A percentile compares a stretch with the other conserved stretches of the same genome.
phyloP scores from a whole-genome alignment of 1,140 invertebrate species.

The Mya arenaria region DNA sequence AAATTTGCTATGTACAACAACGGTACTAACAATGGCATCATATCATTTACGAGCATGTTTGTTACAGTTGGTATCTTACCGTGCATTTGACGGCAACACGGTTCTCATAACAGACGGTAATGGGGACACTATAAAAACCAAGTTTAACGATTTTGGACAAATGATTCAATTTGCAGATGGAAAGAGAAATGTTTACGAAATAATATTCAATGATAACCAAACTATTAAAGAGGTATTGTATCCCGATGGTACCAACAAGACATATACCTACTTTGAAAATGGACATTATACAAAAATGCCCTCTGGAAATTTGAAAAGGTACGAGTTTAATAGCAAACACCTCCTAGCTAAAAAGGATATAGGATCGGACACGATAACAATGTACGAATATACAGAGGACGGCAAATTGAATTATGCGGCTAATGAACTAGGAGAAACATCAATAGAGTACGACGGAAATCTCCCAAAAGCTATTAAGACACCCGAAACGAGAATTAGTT shows the following conservation, averaged over 20 bases:
- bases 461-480: background rate
- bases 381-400: background rate
- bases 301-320: background rate
- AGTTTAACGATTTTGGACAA: background rate
- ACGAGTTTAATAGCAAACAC: background rate
- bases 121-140: background rate
- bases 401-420: background rate
- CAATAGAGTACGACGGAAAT: background rate
- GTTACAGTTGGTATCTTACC: background rate
- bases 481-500: background rate
- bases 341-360: background rate
- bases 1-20: too few species aligned
- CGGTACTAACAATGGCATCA: too few species aligned
- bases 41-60: background rate
- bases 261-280: background rate
- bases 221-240: background rate
- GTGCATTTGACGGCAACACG: background rate
- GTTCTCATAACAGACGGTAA: conserved; percentile 23
- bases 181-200: background rate
- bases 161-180: background rate
- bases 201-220: conserved; percentile 7
- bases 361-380: background rate
- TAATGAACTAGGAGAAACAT: background rate
- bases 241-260: conserved; percentile 20
- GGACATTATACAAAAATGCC: background rate